Evolutionary conservation across 1,140 invertebrate genomes (phyloP).

Genomic region (Heliconius nattereri): DNA sequence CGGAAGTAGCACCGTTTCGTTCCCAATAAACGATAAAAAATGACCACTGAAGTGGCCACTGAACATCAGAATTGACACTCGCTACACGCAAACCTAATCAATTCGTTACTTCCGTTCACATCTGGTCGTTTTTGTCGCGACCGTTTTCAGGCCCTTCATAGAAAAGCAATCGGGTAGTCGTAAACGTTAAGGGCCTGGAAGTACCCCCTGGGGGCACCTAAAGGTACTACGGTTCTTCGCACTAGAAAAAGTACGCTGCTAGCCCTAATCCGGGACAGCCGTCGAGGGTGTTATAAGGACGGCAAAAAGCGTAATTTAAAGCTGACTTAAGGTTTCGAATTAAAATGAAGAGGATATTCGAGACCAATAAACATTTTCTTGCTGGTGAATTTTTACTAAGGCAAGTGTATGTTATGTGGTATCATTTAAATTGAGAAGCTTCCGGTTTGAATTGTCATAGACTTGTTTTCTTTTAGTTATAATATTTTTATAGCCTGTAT

Average conservation of each 20-base stretch:
- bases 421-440: not conserved
- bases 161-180: constrained; percentile 81
- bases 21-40: constrained; percentile 27
- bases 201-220: constrained; percentile 71
- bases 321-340: constrained; percentile 78
- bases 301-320: constrained; percentile 79
- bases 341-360: constrained; percentile 67
- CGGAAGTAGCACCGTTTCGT: constrained; percentile 3
- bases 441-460: not conserved
- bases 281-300: constrained; percentile 72
- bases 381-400: constrained; percentile 28
- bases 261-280: constrained; percentile 68
- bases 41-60: constrained; percentile 33
- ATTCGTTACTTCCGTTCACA: constrained; percentile 62
- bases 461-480: not conserved
- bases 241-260: constrained; percentile 71
- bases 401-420: constrained; percentile 12
- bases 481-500: not conserved
- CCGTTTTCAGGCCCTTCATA: constrained; percentile 76
- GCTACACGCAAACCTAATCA: constrained; percentile 48
- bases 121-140: constrained; percentile 70
- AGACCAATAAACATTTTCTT: constrained; percentile 33
- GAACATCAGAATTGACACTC: constrained; percentile 51
- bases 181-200: constrained; percentile 80
- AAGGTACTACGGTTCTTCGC: constrained; percentile 72